These are phyloP conservation scores for Esperia sulphurella DNA, from an alignment of 2,888 invertebrate species.

Conservation along the genomic window DNA sequence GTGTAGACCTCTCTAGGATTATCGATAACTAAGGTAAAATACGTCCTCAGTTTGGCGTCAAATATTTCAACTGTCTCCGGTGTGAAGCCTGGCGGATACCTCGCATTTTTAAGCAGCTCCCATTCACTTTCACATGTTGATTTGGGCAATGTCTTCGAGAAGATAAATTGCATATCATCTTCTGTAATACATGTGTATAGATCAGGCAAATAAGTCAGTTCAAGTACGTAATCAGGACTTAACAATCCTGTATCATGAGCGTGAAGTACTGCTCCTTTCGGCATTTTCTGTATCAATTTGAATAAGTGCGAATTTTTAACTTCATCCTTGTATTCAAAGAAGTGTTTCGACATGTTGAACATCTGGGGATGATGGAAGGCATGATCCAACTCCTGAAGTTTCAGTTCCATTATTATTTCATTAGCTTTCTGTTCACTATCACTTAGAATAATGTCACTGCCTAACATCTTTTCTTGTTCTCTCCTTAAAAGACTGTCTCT, in stretches of 20 bases:
- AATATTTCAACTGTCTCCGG: constrained; percentile 50
- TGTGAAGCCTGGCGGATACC: constrained; percentile 56
- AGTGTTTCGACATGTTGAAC: constrained; percentile 83
- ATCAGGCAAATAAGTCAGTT: constrained; percentile 81
- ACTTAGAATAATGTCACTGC: constrained; percentile 71
- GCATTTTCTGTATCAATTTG: constrained; percentile 82
- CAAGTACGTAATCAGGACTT: constrained; percentile 80
- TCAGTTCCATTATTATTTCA: constrained; percentile 78
- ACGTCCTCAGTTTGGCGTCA: constrained; percentile 70
- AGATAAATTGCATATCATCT: constrained; percentile 39
- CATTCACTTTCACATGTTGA: constrained; percentile 52
- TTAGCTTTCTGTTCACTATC: constrained; percentile 77
- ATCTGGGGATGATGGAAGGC: constrained; percentile 64
- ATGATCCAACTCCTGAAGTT: constrained; percentile 65
- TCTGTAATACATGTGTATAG: constrained; percentile 74
- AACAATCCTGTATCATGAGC: constrained; percentile 83
- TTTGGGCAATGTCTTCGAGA: constrained; percentile 40
- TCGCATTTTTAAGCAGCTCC: constrained; percentile 69
- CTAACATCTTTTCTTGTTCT: constrained; percentile 72
- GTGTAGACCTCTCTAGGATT: constrained; percentile 64
- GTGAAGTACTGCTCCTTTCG: constrained; percentile 87
- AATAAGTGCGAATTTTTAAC: constrained; percentile 82
- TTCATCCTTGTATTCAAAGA: constrained; percentile 80
- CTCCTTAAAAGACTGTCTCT: constrained; percentile 66
- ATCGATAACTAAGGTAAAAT: constrained; percentile 76